Evolutionary conservation across 1,140 invertebrate species (phyloP), one percentile per base, ranked within the genome.

Genomic region (Aphaenogaster ashmeadi): DNA sequence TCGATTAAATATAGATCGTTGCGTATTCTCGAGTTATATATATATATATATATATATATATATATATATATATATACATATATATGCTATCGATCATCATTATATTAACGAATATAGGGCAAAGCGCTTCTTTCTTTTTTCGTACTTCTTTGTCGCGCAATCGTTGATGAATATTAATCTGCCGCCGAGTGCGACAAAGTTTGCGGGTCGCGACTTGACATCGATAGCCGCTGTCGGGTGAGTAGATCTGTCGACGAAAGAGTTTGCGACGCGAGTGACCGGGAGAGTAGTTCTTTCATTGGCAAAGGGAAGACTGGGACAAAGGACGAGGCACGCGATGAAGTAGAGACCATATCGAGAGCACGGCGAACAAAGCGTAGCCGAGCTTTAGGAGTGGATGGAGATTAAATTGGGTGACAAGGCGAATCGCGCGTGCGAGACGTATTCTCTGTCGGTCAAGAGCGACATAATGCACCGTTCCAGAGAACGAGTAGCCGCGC

Each of bases 381-480:
- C 38, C 80, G 66, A 27, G 67, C 67, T 83, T 7, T 7, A 50
- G 27, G 58, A 79, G 72, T 78, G 72, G 60, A 52, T 79, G 60
- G 74, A 86, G 83, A 86, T 86, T 80, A 86, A 86, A 86, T 79
- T 86, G 83, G 74, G 74, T 86, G 83, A 86, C 83, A 86, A 86
- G 58, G 75, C 58, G 83, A 36, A 62, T 84, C 66, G 52, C 50
- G 77, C 41, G 77, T 27, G 77, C 58, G 18, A n/a, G 4, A 47
- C 27, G 36, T 52, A 50, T 58, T 78, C 56, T 38, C 56, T 13
- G 36, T 56, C 36, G 47, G 52, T 56, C 66, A 38, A 47, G 67
- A 44, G 41, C 54, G 27, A 44, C 67, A 47, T 72, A 83, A 74
- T 83, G 80, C 9, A 38, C 52, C 13, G 80, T 74, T 33, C 80